A percentile compares a stretch with the other conserved stretches of the same genome.
phyloP scores from a whole-genome alignment of 1,140 invertebrate species.

The Pantala flavescens region DNA sequence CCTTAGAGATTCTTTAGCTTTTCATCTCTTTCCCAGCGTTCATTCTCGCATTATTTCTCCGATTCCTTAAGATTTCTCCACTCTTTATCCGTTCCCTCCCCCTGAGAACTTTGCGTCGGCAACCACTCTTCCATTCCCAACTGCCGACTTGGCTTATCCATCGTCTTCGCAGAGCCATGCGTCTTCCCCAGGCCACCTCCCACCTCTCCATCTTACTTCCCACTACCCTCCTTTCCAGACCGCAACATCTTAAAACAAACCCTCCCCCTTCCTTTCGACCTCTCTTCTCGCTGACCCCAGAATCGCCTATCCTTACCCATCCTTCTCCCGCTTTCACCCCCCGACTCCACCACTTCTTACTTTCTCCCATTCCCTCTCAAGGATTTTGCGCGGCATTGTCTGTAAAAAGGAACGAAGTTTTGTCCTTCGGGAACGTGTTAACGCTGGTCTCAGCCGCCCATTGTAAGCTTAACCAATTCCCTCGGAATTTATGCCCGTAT shows the following conservation, averaged over 20 bases:
- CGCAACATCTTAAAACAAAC: constrained; percentile 6
- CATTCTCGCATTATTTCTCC: neutral
- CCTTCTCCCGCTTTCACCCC: neutral
- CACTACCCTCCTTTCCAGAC: neutral
- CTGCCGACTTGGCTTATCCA: neutral
- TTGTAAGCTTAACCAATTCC: constrained; percentile 9
- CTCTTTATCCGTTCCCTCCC: no score
- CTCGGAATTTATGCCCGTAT: neutral
- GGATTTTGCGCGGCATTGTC: neutral
- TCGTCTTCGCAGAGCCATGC: neutral
- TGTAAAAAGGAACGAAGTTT: neutral
- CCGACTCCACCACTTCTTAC: neutral
- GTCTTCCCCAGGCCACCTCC: neutral
- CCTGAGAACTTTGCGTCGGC: neutral
- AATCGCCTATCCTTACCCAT: neutral
- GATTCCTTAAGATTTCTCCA: no score
- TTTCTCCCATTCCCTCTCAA: neutral
- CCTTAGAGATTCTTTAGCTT: no score
- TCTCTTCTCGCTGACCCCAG: neutral
- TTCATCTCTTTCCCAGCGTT: neutral
- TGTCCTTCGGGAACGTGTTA: constrained; percentile 8
- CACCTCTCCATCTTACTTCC: neutral
- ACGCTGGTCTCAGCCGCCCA: neutral
- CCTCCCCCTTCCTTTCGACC: neutral
- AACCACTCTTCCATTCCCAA: constrained; percentile 8